A percentile compares a stretch with the other conserved stretches of the same genome.
These are phyloP conservation scores for Theonella swinhoei DNA, from an alignment of 37 sponge, comb jelly and placozoan genomes.

Conservation along the genomic window DNA sequence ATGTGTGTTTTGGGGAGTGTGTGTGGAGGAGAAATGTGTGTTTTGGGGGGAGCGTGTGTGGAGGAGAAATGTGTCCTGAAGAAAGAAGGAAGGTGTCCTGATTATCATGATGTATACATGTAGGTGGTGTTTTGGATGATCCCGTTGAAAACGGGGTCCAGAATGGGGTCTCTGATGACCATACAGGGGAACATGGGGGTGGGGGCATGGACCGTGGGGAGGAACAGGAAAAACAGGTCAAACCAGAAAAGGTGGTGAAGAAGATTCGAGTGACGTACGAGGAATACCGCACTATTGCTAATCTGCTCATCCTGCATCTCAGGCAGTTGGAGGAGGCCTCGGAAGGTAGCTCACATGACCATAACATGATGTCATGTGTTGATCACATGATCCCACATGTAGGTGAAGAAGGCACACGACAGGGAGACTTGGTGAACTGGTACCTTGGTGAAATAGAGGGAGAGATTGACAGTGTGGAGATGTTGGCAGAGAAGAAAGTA, in stretches of 20 bases:
- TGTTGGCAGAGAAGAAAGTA: constrained; percentile 79
- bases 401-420: constrained; percentile 54
- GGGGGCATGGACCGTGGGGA: not conserved
- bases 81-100: too few species aligned
- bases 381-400: not conserved
- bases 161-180: not conserved
- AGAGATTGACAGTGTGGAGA: constrained; percentile 85
- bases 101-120: too few species aligned
- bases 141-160: constrained; percentile 20
- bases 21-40: too few species aligned
- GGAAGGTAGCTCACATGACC: constrained; percentile 4
- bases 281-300: constrained; percentile 91
- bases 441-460: constrained; percentile 87
- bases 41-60: too few species aligned
- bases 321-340: constrained; percentile 83
- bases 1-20: too few species aligned
- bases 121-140: not conserved
- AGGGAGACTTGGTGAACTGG: constrained; percentile 89
- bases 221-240: constrained; percentile 5
- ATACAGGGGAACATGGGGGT: not conserved
- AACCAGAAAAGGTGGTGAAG: constrained; percentile 11
- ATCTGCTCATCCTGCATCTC: constrained; percentile 87
- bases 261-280: constrained; percentile 91
- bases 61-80: too few species aligned
- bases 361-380: not conserved